phyloP scores from a whole-genome alignment of 2,888 invertebrate genomes.

The Drosophila subsilvestris region DNA sequence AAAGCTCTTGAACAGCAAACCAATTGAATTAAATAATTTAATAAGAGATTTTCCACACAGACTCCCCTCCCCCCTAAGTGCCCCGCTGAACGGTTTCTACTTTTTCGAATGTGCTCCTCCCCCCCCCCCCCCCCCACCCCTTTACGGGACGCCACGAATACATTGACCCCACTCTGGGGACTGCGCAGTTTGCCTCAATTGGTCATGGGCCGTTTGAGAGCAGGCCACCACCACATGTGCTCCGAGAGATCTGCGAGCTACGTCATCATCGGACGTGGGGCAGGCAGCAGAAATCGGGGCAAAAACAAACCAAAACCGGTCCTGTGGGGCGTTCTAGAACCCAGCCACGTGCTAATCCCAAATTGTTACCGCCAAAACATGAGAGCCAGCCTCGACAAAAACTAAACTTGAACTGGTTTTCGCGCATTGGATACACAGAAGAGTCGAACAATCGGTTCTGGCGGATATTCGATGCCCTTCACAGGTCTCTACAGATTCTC shows the following conservation, averaged over 20 bases:
- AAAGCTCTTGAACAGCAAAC: slow-evolving; percentile 45
- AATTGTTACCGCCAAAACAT: slow-evolving; percentile 64
- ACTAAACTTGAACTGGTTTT: slow-evolving; percentile 61
- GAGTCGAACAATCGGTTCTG: background rate
- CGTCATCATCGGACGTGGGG: slow-evolving; percentile 55
- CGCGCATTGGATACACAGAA: slow-evolving; percentile 5
- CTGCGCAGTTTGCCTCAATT: slow-evolving; percentile 61
- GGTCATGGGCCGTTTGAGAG: slow-evolving; percentile 68
- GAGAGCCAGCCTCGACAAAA: slow-evolving; percentile 11
- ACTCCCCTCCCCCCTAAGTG: slow-evolving; percentile 5
- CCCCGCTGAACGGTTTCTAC: slow-evolving; percentile 23
- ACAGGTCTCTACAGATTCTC: background rate
- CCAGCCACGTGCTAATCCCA: slow-evolving; percentile 64
- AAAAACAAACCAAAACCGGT: slow-evolving; percentile 54
- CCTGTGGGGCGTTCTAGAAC: slow-evolving; percentile 18
- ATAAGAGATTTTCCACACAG: slow-evolving; percentile 50
- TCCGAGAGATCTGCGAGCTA: slow-evolving; percentile 42
- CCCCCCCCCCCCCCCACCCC: no score
- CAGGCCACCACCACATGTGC: slow-evolving; percentile 51
- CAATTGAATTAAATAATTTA: slow-evolving; percentile 65
- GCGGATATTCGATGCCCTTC: background rate
- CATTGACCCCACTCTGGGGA: slow-evolving; percentile 63
- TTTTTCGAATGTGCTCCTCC: slow-evolving; percentile 7
- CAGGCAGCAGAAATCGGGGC: slow-evolving; percentile 15
- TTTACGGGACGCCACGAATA: slow-evolving; percentile 10